Conservation (phyloP, 2,113 vertebrate species). For the Cephalopterus ornatus region DNA sequence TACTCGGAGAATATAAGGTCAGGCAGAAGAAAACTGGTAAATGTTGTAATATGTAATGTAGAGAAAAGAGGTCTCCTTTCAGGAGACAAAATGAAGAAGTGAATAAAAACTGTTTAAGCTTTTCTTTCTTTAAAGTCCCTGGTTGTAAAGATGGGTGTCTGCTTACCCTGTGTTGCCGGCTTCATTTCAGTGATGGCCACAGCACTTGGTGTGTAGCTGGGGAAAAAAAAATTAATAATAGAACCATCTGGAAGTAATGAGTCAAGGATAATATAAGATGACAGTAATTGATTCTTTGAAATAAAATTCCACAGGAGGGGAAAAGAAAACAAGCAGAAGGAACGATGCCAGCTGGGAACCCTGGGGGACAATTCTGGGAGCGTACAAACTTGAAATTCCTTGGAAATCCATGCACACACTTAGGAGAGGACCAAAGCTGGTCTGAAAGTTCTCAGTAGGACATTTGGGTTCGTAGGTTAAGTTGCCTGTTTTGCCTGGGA, state of each 20-base stretch:
- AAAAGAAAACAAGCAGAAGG: slow-evolving; percentile 36
- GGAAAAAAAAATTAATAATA: not conserved
- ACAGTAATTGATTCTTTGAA: slow-evolving; percentile 46
- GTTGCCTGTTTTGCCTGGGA: not conserved
- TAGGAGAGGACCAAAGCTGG: not conserved
- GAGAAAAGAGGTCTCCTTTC: not conserved
- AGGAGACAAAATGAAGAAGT: not conserved
- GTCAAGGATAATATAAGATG: slow-evolving; percentile 43
- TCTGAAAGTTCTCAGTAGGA: not conserved
- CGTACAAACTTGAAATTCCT: not conserved
- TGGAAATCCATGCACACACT: not conserved
- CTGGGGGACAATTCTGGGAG: not conserved
- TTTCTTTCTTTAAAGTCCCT: not conserved
- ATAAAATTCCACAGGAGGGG: not conserved
- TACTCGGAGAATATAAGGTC: not conserved
- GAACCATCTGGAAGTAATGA: slow-evolving; percentile 55
- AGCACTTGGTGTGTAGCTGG: not conserved
- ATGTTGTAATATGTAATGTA: not conserved
- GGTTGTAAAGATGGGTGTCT: not conserved
- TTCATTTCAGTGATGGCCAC: not conserved
- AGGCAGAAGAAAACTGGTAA: not conserved
- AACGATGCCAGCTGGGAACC: not conserved
- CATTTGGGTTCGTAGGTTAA: not conserved
- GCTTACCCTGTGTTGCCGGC: not conserved
- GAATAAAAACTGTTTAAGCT: not conserved